These are phyloP conservation scores for Stichodactyla mertensii DNA, from an alignment of 64 coral and sea anemone genomes.

Conservation along the genomic window DNA sequence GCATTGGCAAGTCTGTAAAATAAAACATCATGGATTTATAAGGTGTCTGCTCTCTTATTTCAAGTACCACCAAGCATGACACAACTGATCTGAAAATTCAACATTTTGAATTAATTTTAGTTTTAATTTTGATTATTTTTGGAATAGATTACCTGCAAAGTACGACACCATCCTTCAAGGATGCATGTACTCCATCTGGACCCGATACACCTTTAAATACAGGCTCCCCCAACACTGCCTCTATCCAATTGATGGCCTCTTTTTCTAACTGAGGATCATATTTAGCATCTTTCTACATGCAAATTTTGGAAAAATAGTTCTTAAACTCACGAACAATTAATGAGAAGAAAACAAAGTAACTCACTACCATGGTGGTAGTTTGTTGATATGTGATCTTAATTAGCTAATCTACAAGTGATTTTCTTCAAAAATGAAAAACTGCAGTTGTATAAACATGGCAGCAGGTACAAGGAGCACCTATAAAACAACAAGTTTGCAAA, in stretches of 20 bases:
- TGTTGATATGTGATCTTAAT: too few species aligned
- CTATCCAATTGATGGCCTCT: constrained; percentile 52
- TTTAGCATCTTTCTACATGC: constrained; percentile 60
- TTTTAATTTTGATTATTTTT: not conserved
- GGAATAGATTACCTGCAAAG: constrained; percentile 6
- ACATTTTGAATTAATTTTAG: not conserved
- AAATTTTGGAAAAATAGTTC: not conserved
- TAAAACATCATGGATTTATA: not conserved
- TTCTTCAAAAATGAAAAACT: too few species aligned
- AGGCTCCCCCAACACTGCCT: constrained; percentile 45
- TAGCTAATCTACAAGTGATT: too few species aligned
- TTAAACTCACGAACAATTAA: too few species aligned
- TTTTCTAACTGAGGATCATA: constrained; percentile 57
- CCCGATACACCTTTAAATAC: constrained; percentile 22
- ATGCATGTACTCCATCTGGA: constrained; percentile 31
- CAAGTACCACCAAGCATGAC: too few species aligned
- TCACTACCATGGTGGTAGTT: too few species aligned
- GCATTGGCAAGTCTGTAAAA: constrained; percentile 41
- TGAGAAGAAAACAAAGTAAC: too few species aligned
- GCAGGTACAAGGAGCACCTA: too few species aligned
- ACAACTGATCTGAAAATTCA: too few species aligned
- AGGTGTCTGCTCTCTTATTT: not conserved
- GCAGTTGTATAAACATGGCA: too few species aligned
- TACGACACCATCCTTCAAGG: constrained; percentile 45
- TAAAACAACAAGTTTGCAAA: too few species aligned